phyloP scores from a whole-genome alignment of 2,888 invertebrate genomes.

The Helobdella robusta region DNA sequence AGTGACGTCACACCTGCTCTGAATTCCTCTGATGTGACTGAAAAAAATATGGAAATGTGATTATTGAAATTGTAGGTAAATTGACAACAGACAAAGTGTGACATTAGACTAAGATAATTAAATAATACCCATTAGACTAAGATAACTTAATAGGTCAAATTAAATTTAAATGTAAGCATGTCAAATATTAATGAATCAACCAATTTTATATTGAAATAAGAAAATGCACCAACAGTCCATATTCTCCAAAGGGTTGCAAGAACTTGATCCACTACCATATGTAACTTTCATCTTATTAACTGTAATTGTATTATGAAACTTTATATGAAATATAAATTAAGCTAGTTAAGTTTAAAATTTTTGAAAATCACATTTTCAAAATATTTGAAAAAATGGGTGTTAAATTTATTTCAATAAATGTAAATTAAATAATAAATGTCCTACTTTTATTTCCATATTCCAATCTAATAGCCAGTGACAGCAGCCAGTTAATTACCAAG shows the following conservation, averaged over 20 bases:
- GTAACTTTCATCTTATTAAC: constrained; percentile 58
- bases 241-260: constrained; percentile 45
- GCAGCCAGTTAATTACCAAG: constrained; percentile 68
- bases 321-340: neutral
- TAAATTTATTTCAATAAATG: neutral
- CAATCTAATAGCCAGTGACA: constrained; percentile 70
- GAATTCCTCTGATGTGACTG: constrained; percentile 74
- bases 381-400: neutral
- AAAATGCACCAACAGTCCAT: constrained; percentile 42
- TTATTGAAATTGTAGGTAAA: neutral
- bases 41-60: too few relatives aligned
- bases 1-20: constrained; percentile 69
- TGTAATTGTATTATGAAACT: constrained; percentile 35
- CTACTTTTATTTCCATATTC: constrained; percentile 68
- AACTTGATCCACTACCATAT: constrained; percentile 54
- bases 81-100: neutral
- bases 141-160: neutral
- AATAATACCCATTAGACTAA: neutral
- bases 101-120: constrained; percentile 12
- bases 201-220: neutral
- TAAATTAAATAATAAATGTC: constrained; percentile 12
- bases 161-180: neutral
- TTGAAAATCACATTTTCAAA: neutral
- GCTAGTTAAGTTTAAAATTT: neutral
- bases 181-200: neutral